phyloP scores from a whole-genome alignment of 2,113 vertebrate genomes.

The Cromileptes altivelis region DNA sequence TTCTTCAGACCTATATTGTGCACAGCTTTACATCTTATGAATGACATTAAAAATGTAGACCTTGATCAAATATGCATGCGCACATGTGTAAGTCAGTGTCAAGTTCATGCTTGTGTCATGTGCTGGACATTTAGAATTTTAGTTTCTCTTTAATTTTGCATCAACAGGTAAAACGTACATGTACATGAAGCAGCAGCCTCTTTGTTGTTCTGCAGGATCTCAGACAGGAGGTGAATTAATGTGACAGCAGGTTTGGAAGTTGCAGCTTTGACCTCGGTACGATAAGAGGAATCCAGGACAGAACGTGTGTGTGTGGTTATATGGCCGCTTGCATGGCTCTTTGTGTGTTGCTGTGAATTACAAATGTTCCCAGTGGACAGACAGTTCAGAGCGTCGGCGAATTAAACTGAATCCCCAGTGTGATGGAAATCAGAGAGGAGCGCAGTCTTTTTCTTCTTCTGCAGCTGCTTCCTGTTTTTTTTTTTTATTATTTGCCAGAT shows the following conservation, averaged over 20 bases:
- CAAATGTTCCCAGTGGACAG: conserved; percentile 23
- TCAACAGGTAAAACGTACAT: no score
- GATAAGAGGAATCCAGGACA: conserved; percentile 15
- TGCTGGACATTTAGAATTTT: no score
- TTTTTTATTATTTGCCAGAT: background rate
- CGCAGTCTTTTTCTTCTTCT: background rate
- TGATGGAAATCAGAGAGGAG: conserved; percentile 18
- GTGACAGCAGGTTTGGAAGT: conserved; percentile 13
- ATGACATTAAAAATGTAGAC: no score
- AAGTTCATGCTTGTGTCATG: no score
- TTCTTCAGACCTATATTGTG: no score
- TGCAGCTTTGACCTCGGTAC: background rate
- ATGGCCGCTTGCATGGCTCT: no score
- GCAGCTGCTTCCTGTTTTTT: conserved; percentile 3
- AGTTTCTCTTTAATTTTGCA: no score
- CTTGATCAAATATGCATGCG: no score
- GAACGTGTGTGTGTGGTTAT: background rate
- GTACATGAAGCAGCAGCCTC: no score
- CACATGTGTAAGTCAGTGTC: no score
- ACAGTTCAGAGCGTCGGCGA: conserved; percentile 6
- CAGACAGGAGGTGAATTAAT: background rate
- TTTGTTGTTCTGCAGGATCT: background rate
- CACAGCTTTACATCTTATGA: no score
- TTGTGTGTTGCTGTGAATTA: conserved; percentile 22
- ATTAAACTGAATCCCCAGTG: conserved; percentile 20